Base-by-base conservation (phyloP, 35 echinoderm and acorn worm species). In the Apostichopus japonicus region DNA sequence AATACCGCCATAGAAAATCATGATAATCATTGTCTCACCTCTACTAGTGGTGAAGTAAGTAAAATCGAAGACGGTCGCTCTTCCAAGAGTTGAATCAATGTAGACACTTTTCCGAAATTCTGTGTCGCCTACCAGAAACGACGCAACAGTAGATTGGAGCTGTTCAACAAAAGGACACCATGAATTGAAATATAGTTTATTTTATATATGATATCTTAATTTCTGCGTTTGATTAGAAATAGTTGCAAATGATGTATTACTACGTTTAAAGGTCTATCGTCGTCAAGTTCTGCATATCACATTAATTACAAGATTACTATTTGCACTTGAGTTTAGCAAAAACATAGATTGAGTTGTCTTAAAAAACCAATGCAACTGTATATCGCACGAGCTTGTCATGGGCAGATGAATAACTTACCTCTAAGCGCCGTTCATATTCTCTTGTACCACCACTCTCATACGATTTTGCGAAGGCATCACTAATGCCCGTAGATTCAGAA, bases 51-150 rank as follows among this genome's bases (percentile, higher is more conserved):
- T 53, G 53, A 80, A 53, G 78, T 80, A 80, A 14, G 78, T 57
- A 51, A 84, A 84, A 10, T 84, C 81, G 16, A 84, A 84, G n/a
- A 58, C 24, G 53, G 81, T 84, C 14, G 81, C 17, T 57, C 56
- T 84, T 23, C 81, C 81, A 8, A 84, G 22, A 23, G 53, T 84
- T 8, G 53, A n/a, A 58, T 84, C 81, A 23, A 84, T 84, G 13
- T 59, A 57, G 9, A 84, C 81, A 57, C 16, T 23, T 11, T n/a
- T 84, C 7, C 54, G 55, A 24, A 57, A 22, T n/a, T 84, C 54
- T n/a, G 17, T 57, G 0, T 84, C 81, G 15, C 53, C 53, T 15
- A 84, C 51, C 2, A 10, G 14, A 84, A 84, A 84, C 1, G 81
- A 57, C 56, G 6, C 55, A 56, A 54, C 52, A 54, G 16, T 25